A percentile compares a stretch with the other conserved stretches of the same genome.
Evolutionary conservation across 2,797 vertebrate species (phyloP).

Genomic region (Oreochromis mossambicus): DNA sequence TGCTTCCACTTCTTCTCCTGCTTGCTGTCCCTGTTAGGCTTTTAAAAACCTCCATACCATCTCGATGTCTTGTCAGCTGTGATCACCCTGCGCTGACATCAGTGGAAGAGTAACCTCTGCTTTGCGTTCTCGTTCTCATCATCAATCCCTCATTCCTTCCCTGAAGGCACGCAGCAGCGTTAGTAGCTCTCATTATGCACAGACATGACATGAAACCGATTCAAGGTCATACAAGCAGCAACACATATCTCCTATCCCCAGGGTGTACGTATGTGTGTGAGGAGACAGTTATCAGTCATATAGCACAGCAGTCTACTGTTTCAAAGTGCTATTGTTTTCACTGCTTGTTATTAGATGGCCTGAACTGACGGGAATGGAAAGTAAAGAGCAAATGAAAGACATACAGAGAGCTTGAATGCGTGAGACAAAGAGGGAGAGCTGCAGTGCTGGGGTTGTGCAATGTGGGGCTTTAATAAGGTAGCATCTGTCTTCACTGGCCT

Average conservation of each 20-base stretch:
- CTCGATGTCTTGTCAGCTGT: not conserved
- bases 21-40: not conserved
- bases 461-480: conserved; percentile 23
- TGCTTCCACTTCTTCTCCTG: not conserved
- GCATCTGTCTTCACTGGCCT: conserved; percentile 9
- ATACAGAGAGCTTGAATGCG: not conserved
- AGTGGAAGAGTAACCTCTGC: not conserved
- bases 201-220: conserved; percentile 40
- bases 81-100: not conserved
- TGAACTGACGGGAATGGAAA: not conserved
- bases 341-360: not conserved
- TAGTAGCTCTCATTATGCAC: conserved; percentile 38
- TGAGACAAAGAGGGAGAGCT: not conserved
- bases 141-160: not conserved
- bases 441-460: not conserved
- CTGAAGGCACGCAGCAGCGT: conserved; percentile 1
- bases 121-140: not conserved
- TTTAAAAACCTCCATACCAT: not conserved
- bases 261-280: not conserved
- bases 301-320: conserved; percentile 15
- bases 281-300: conserved; percentile 17
- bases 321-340: conserved; percentile 34
- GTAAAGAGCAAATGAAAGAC: not conserved
- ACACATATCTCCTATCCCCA: conserved; percentile 14
- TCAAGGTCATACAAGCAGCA: conserved; percentile 32